Base-by-base conservation (phyloP, 2,797 vertebrate genomes). In the Prunella strophiata region DNA sequence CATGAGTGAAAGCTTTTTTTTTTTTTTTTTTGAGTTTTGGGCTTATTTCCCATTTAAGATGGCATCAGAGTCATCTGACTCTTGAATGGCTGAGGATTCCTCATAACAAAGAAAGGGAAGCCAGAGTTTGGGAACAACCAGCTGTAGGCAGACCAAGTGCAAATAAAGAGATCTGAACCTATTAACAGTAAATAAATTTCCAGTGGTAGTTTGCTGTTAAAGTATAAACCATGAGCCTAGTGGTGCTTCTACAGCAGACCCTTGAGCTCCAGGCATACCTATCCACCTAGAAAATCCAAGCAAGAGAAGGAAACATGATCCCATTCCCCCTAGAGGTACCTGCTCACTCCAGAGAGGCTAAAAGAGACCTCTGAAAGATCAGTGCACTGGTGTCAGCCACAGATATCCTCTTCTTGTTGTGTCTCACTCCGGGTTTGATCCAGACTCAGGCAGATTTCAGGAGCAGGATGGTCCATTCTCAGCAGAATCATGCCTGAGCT, bases 221-320 rank as follows among this genome's bases (percentile, higher is more conserved):
- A 86, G 4, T 48, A 67, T 51, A 63, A 62, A 57, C 13, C 29
- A n/a, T 45, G 36, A 91, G 40, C 34, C 22, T 81, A 48, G 30
- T 2, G 55, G 11, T 17, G 11, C 19, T 50, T 81, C 23, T 48
- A 36, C 12, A 94, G 30, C 43, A 78, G 8, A 5, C 51, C 11
- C 23, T 38, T 72, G 36, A 85, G 26, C 36, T 93, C 47, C 36
- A 85, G 42, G 25, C 26, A 75, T 9, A 32, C 15, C n/a, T 88
- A 50, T 71, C 38, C 50, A 67, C 23, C 13, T 32, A 83, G 50
- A 82, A 89, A 91, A 88, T 36, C 55, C 48, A n/a, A 90, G 30
- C 23, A 84, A 90, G 58, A 78, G 48, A 88, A 91, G n/a, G 51
- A 94, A 96, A 75, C 16, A 15, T 29, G 47, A 88, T 84, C 58